These are phyloP conservation scores for Etheostoma cragini DNA, from an alignment of 2,113 vertebrate species.

Conservation along the genomic window DNA sequence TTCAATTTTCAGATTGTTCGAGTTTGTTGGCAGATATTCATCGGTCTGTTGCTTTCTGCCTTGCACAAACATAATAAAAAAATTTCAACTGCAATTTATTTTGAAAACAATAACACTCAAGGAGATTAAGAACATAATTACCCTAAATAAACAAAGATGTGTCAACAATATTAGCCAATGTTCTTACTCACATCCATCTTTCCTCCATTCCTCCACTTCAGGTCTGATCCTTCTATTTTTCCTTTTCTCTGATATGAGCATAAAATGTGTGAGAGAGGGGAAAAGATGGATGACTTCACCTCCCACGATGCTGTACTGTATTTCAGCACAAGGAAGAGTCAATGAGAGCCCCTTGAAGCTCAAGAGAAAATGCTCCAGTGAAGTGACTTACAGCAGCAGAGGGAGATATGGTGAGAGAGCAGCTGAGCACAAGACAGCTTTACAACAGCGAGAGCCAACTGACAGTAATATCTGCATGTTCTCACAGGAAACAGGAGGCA, in stretches of 20 bases:
- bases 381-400: slow-evolving; percentile 18
- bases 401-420: slow-evolving; percentile 14
- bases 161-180: neutral
- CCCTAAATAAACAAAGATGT: slow-evolving; percentile 3
- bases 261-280: neutral
- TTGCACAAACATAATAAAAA: neutral
- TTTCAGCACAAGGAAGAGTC: slow-evolving; percentile 7
- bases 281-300: slow-evolving; percentile 36
- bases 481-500: slow-evolving; percentile 32
- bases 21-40: slow-evolving; percentile 7
- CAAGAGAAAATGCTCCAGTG: slow-evolving; percentile 43
- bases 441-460: slow-evolving; percentile 44
- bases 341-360: slow-evolving; percentile 23
- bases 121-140: neutral
- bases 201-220: neutral
- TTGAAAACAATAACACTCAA: neutral
- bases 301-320: neutral
- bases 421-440: slow-evolving; percentile 31
- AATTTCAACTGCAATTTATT: neutral
- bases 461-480: slow-evolving; percentile 47
- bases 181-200: neutral
- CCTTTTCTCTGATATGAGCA: neutral
- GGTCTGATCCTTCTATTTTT: neutral
- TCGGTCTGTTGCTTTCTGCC: neutral
- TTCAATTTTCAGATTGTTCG: slow-evolving; percentile 1